These are phyloP conservation scores for Tupaia chinensis DNA, from an alignment of 2,113 vertebrate genomes.

Conservation along the genomic window DNA sequence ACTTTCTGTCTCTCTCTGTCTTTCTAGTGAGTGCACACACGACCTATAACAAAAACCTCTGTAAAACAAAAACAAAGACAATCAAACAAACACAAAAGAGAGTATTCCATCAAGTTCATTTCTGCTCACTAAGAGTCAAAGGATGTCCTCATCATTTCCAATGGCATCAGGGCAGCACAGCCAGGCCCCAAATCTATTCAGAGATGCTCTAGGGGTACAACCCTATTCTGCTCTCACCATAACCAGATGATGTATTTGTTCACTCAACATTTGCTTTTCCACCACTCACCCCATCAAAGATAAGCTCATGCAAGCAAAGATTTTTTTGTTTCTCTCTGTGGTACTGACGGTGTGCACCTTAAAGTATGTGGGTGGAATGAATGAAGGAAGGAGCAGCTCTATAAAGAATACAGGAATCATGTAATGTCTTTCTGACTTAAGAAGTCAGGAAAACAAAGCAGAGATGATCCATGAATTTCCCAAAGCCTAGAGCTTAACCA, in stretches of 20 bases:
- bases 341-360: not conserved
- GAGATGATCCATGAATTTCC: not conserved
- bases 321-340: not conserved
- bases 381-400: not conserved
- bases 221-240: not conserved
- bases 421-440: not conserved
- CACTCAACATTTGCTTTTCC: not conserved
- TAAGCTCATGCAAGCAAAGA: not conserved
- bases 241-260: not conserved
- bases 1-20: too few relatives aligned
- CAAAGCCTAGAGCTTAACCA: not conserved
- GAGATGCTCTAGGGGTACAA: not conserved
- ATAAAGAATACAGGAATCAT: not conserved
- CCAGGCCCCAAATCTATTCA: not conserved
- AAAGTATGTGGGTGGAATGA: not conserved
- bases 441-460: conserved; percentile 31
- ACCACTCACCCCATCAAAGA: not conserved
- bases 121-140: not conserved
- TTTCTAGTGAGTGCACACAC: too few relatives aligned
- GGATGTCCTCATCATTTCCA: not conserved
- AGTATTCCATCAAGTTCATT: not conserved
- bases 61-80: too few relatives aligned
- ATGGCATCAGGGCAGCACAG: not conserved
- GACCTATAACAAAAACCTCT: too few relatives aligned
- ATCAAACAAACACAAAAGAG: not conserved